Base-by-base conservation (phyloP, 30 jellyfish, hydroid and myxozoan genomes). In the Hydractinia echinata region DNA sequence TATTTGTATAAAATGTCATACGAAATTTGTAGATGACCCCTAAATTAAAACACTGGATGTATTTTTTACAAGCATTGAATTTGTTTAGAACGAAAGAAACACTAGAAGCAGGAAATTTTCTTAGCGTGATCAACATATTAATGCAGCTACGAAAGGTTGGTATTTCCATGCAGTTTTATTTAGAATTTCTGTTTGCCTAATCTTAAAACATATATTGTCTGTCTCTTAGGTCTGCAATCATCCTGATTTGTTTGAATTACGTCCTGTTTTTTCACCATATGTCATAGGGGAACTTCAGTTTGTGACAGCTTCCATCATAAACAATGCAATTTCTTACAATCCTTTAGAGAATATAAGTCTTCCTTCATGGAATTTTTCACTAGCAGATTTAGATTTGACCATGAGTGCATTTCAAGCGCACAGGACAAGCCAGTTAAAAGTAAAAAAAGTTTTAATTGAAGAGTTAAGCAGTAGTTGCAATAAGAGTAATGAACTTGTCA, bases 111-210 rank as follows among this genome's bases (percentile, higher is more conserved):
- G 97, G 97, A 50, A 91, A 91, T 66, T 91, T 91, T 62, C 72
- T 91, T 64, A 91, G 97, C 55, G 97, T 91, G 14, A 91, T 91
- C 89, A 91, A 91, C 73, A 91, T 91, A 53, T 68, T 91, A 55
- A 91, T 91, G 97, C 97, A 91, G 72, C 95, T 91, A 72, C 76
- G 97, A 62, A 91, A 91, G 96, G 97, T 79, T 67, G 39, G 79
- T 62, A 6, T 11, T 68, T 68, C 50, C 50, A 10, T 15, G 54
- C 50, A 11, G 15, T 11, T 68, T 68, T 30, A 30, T 30, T 30
- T 30, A 30, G 44, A 30, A 30, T 30, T 30, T 30, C 44, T 30
- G 44, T 30, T 30, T 30, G 44, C 44, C 44, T 30, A 30, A 30
- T 30, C 44, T n/a, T 30, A 30, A 30, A 30, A 30, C 44, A 30